Base-by-base conservation (phyloP, 2,113 vertebrate species). In the Siphamia tubifer region DNA sequence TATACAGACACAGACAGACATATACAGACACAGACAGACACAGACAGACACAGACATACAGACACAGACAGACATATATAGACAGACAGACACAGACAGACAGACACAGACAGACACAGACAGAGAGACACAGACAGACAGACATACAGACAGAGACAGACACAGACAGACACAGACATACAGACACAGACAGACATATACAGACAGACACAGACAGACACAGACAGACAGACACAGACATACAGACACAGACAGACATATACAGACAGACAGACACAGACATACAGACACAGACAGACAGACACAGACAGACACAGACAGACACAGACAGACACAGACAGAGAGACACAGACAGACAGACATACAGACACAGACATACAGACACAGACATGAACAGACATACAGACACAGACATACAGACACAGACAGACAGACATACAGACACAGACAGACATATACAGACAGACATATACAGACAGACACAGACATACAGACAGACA, bases 251-350 rank as follows among this genome's bases (percentile, higher is more conserved):
- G 39, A 36, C 25, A 40, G 45, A 42, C 19, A 55, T n/a, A n/a
- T n/a, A n/a, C n/a, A n/a, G n/a, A n/a, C n/a, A n/a, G 25, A 56
- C 8, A 72, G 23, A 39, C 40, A 56, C 31, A 11, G 38, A 40
- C n/a, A 69, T 60, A 44, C 16, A 81, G 20, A 66, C 19, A 51
- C n/a, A 63, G 39, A 36, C 25, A 40, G 45, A 42, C 19, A 55
- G 25, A 56, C 8, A 72, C n/a, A 28, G 8, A 44, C 16, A 81
- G 20, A 66, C 19, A 51, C n/a, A 63, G 39, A 36, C 25, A 40
- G 45, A 42, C 19, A 55, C n/a, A n/a, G 25, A 56, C 8, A 72
- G 23, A 39, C 40, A 56, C 31, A 11, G 38, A 40, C n/a, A 28
- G 8, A n/a, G n/a, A n/a, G n/a, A n/a, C n/a, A n/a, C n/a, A n/a